Conservation (phyloP, 64 coral and sea anemone genomes). For the Pachyseris speciosa region DNA sequence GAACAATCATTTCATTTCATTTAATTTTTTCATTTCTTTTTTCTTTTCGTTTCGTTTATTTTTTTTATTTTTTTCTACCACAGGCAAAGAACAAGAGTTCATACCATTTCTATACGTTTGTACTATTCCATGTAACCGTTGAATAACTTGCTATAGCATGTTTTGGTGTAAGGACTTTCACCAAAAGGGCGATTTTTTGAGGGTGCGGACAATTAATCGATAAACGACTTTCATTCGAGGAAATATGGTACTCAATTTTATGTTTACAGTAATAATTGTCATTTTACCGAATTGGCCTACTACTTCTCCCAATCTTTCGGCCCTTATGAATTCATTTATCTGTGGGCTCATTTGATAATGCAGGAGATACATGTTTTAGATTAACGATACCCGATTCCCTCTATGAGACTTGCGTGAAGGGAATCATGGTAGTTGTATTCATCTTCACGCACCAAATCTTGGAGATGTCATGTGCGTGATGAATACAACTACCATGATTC, state of each 20-base stretch:
- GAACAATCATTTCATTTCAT: constrained; percentile 11
- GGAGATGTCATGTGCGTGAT: constrained; percentile 7
- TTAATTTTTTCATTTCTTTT: constrained; percentile 3
- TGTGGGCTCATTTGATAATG: constrained; percentile 10
- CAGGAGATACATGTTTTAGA: constrained; percentile 19
- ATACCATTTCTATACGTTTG: constrained; percentile 16
- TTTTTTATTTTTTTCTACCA: constrained; percentile 7
- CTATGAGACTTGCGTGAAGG: background rate
- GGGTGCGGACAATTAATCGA: constrained; percentile 9
- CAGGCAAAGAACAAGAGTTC: constrained; percentile 6
- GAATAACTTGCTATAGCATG: constrained; percentile 12
- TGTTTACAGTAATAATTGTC: constrained; percentile 17
- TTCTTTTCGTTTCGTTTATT: constrained; percentile 6
- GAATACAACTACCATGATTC: constrained; percentile 18
- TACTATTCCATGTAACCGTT: constrained; percentile 11
- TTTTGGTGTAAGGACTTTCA: constrained; percentile 6
- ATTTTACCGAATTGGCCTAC: constrained; percentile 8
- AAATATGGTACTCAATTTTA: constrained; percentile 17
- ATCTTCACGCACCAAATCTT: constrained; percentile 13
- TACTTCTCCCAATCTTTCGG: constrained; percentile 17
- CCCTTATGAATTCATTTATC: background rate
- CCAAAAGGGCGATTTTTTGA: constrained; percentile 15
- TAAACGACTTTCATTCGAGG: constrained; percentile 7
- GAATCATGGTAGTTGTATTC: constrained; percentile 5
- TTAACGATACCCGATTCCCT: constrained; percentile 10